Conservation (phyloP, 1,140 invertebrate genomes). For the Yoshiicerus persimilis region DNA sequence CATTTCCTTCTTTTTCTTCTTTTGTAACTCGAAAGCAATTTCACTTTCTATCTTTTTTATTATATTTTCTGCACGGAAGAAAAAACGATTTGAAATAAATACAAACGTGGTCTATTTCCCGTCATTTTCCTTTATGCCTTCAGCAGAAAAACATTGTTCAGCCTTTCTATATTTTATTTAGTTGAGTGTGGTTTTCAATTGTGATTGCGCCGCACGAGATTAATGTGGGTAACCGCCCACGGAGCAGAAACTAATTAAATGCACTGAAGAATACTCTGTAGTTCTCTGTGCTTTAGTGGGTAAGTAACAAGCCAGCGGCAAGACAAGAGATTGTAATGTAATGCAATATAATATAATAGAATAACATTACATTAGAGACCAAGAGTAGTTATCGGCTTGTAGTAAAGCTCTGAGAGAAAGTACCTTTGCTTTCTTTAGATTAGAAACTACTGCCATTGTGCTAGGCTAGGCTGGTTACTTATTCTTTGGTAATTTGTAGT, state of each 20-base stretch:
- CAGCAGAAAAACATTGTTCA: not conserved
- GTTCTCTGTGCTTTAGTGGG: too few species aligned
- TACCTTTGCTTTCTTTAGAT: not conserved
- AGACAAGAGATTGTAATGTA: not conserved
- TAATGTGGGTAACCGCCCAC: not conserved
- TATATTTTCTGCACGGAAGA: not conserved
- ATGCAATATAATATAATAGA: not conserved
- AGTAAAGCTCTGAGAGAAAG: not conserved
- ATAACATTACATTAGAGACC: not conserved
- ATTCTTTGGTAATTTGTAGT: not conserved
- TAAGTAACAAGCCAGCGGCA: not conserved
- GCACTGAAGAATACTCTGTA: not conserved
- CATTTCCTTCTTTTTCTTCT: not conserved
- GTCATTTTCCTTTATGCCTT: not conserved
- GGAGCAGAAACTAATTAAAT: conserved; percentile 14
- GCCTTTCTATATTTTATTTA: not conserved
- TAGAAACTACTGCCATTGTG: not conserved
- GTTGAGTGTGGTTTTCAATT: not conserved
- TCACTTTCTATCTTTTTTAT: conserved; percentile 12
- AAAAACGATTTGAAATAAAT: not conserved
- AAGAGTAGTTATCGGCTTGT: not conserved
- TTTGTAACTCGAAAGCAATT: not conserved
- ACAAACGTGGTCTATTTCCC: not conserved
- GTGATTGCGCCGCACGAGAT: not conserved
- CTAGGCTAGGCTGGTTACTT: not conserved